These are phyloP conservation scores for Bagarius yarrelli DNA, from an alignment of 2,113 vertebrate genomes.

Conservation along the genomic window DNA sequence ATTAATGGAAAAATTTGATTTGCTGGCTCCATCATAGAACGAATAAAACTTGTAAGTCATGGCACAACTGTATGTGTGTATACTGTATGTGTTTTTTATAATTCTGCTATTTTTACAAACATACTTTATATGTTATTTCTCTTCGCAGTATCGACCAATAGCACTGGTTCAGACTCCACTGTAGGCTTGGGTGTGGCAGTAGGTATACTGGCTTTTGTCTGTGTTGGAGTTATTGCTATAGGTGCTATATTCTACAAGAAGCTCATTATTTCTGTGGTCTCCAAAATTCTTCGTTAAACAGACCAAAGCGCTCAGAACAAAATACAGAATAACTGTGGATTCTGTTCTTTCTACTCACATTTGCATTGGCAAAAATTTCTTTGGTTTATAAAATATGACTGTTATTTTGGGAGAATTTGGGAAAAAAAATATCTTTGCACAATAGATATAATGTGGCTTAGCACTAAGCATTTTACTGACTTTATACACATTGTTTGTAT, in stretches of 20 bases:
- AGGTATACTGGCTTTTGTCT: slow-evolving; percentile 63
- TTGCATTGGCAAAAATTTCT: not conserved
- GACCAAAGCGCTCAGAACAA: not conserved
- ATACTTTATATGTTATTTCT: not conserved
- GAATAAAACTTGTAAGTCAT: too few relatives aligned
- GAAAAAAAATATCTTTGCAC: not conserved
- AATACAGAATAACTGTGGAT: not conserved
- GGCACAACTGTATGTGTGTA: too few relatives aligned
- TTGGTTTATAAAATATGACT: not conserved
- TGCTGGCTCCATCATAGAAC: too few relatives aligned
- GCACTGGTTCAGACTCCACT: slow-evolving; percentile 31
- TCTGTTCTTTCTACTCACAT: slow-evolving; percentile 1
- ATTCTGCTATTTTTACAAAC: not conserved
- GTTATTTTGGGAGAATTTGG: not conserved
- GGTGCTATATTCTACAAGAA: slow-evolving; percentile 65
- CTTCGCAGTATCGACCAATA: slow-evolving; percentile 1
- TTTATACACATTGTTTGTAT: not conserved
- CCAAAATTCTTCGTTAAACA: slow-evolving; percentile 25
- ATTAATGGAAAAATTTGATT: too few relatives aligned
- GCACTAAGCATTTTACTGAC: too few relatives aligned
- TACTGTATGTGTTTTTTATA: too few relatives aligned
- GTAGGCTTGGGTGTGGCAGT: slow-evolving; percentile 64
- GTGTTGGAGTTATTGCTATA: slow-evolving; percentile 53
- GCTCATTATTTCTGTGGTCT: slow-evolving; percentile 13
- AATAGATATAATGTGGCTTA: not conserved